A percentile compares a stretch with the other conserved stretches of the same genome.
phyloP scores from a whole-genome alignment of 1,140 invertebrate species.

The Thaumetopoea pityocampa region DNA sequence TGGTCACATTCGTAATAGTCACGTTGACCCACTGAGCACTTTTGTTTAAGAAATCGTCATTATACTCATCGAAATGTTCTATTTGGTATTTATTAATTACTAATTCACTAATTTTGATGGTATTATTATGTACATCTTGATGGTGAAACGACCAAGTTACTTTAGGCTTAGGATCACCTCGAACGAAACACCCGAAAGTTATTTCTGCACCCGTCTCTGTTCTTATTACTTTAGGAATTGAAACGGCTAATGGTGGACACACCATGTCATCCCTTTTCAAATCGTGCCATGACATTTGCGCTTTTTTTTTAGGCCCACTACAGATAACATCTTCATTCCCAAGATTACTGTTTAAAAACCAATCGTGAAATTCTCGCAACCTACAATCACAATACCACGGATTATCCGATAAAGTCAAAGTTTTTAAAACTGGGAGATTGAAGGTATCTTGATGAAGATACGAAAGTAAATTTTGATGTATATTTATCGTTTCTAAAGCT shows the following conservation, averaged over 20 bases:
- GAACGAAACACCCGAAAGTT: conserved; percentile 87
- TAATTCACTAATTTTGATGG: conserved; percentile 44
- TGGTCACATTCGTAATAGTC: conserved; percentile 64
- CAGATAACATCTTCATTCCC: conserved; percentile 62
- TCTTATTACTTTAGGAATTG: conserved; percentile 54
- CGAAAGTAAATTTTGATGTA: conserved; percentile 59
- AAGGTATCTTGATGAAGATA: conserved; percentile 60
- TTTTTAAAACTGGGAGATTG: conserved; percentile 79
- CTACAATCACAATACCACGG: conserved; percentile 93
- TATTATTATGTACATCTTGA: conserved; percentile 42
- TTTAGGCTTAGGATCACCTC: conserved; percentile 87
- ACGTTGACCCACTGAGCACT: conserved; percentile 68
- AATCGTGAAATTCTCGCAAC: conserved; percentile 86
- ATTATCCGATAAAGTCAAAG: conserved; percentile 87
- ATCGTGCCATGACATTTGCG: conserved; percentile 43
- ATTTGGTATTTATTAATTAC: conserved; percentile 38
- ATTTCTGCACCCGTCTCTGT: conserved; percentile 60
- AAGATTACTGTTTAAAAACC: conserved; percentile 81
- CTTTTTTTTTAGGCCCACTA: conserved; percentile 40
- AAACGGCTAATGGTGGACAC: conserved; percentile 46
- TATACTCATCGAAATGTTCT: conserved; percentile 46
- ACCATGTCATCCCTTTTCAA: conserved; percentile 54
- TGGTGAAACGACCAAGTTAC: conserved; percentile 89
- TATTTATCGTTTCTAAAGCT: conserved; percentile 57
- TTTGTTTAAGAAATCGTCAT: conserved; percentile 53